These are phyloP conservation scores for Panthera leo DNA, from an alignment of 2,113 vertebrate genomes.

Conservation along the genomic window DNA sequence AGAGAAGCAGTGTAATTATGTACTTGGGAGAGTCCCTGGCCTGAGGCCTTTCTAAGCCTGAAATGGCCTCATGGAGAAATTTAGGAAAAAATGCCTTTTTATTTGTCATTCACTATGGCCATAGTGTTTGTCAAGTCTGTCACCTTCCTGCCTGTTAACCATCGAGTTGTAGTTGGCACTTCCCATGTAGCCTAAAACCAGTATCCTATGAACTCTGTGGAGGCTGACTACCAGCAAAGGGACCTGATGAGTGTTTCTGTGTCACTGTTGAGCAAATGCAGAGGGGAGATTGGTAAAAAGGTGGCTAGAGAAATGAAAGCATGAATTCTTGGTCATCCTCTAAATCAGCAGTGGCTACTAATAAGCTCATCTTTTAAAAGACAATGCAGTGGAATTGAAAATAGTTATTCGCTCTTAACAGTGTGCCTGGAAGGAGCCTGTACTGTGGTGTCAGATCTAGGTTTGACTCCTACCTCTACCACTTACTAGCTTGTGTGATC, in stretches of 20 bases:
- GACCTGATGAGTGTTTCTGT: neutral
- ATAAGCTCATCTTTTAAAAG: neutral
- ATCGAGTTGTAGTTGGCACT: neutral
- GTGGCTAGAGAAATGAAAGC: neutral
- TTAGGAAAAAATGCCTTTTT: slow-evolving; percentile 42
- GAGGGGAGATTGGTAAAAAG: neutral
- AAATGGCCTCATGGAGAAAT: neutral
- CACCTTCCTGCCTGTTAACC: slow-evolving; percentile 42
- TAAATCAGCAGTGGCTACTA: neutral
- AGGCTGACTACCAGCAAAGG: neutral
- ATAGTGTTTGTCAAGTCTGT: slow-evolving; percentile 31
- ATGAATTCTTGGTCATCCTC: neutral
- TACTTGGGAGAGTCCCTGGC: slow-evolving; percentile 48
- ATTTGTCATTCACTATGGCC: slow-evolving; percentile 21
- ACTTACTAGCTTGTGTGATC: neutral
- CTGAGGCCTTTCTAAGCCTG: slow-evolving; percentile 64
- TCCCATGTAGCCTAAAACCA: neutral
- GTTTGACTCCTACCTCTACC: neutral
- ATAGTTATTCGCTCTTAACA: neutral
- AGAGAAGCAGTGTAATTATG: slow-evolving; percentile 56
- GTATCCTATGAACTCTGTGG: neutral
- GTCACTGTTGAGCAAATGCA: neutral
- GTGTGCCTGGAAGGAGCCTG: neutral
- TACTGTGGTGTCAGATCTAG: neutral
- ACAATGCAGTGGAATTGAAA: neutral